Evolutionary conservation across 2,888 invertebrate species (phyloP), one percentile per base, ranked within the genome.

Genomic region (Dromius quadrimaculatus): DNA sequence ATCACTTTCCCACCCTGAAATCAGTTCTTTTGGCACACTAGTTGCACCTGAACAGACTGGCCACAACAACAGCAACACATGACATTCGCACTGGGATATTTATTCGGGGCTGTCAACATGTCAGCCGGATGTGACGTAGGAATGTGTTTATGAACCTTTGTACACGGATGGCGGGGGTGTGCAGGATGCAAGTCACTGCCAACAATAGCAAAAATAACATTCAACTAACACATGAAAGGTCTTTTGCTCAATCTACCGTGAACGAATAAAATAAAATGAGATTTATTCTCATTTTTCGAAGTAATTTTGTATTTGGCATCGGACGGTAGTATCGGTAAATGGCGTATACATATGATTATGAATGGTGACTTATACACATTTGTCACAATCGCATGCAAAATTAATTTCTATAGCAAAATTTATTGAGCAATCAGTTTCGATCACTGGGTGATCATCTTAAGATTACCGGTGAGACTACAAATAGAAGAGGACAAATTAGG

Each of bases 121-220:
- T 62, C 62, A 62, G 43, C 22, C 61, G 62, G 62, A 62, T 62
- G 62, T 62, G 62, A 62, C 43, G 62, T 62, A 43, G 62, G 62
- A 62, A 62, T 62, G 62, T 62, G 62, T 62, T 62, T 62, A 62
- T 62, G 62, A 43, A 62, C 41, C 43, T 43, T 62, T 62, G 62
- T 62, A 13, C 13, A 23, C 6, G 28, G 19, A 15, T 28, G 5
- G 62, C 62, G 43, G 1, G 43, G 17, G 62, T 13, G 38, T n/a
- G 20, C 3, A n/a, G 41, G 61, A 17, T 34, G 32, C 22, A 32
- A 34, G 57, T 57, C 41, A 19, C 23, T 11, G 43, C 13, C 62
- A 54, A 54, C 50, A 54, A 54, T 54, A 15, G 50, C 28, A 54
- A 23, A 54, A 54, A 54, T 54, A 54, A 54, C 50, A 54, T 28